Conservation (phyloP, 2,888 invertebrate species). For the Tanypteryx hageni region DNA sequence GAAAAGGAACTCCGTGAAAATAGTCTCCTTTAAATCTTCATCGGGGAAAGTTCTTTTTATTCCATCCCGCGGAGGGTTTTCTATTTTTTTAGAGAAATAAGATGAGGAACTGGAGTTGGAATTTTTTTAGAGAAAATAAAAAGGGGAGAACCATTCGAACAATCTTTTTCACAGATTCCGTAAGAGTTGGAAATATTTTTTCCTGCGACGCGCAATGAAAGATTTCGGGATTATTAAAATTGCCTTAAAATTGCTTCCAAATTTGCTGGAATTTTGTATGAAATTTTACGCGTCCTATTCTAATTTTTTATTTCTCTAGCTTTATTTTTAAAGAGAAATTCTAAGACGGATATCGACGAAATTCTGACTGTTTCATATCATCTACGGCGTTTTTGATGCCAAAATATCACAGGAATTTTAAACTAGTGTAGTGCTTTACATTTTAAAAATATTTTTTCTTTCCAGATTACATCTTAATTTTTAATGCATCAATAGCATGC, state of each 20-base stretch:
- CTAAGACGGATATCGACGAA: too few relatives aligned
- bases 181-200: conserved; percentile 9
- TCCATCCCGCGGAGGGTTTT: background rate
- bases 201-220: background rate
- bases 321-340: too few relatives aligned
- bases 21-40: background rate
- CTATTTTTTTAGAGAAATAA: background rate
- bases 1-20: background rate
- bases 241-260: background rate
- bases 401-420: too few relatives aligned
- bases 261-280: background rate
- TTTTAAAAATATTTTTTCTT: too few relatives aligned
- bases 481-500: too few relatives aligned
- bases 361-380: too few relatives aligned
- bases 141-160: background rate
- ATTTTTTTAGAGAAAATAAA: background rate
- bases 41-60: conserved; percentile 6
- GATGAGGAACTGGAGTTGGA: background rate
- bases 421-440: too few relatives aligned
- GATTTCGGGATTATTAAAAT: background rate
- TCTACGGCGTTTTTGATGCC: too few relatives aligned
- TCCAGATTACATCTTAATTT: too few relatives aligned
- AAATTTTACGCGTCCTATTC: background rate
- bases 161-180: background rate
- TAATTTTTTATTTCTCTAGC: background rate